Percentiles rank a stretch among this genome's conserved stretches.
phyloP scores from a whole-genome alignment of 2,113 vertebrate species.

The Chelonoidis abingdonii region DNA sequence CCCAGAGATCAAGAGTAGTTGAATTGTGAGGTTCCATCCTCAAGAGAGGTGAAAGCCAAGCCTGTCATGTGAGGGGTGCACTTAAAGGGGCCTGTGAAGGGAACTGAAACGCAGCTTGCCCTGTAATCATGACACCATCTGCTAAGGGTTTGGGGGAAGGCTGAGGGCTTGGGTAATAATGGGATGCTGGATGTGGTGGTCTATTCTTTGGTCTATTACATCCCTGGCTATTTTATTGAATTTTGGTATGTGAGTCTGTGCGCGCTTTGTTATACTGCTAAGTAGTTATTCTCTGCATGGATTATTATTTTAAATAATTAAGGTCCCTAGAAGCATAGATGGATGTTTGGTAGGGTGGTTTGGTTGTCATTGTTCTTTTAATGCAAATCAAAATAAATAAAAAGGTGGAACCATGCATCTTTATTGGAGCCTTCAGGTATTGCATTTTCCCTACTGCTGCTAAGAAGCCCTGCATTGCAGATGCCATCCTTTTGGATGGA shows the following conservation, averaged over 20 bases:
- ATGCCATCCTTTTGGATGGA: background rate
- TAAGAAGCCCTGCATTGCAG: background rate
- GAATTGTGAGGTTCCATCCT: background rate
- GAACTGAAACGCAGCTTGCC: no score
- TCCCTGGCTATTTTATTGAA: no score
- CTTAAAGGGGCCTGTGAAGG: background rate
- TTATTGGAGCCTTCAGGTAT: background rate
- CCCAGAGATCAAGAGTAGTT: background rate
- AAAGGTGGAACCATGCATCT: background rate
- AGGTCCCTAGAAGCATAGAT: background rate
- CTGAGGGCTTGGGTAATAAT: background rate
- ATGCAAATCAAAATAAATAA: background rate
- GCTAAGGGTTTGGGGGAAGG: background rate
- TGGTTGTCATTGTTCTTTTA: background rate
- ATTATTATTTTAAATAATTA: slow-evolving; percentile 3
- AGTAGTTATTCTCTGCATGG: background rate
- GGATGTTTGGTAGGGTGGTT: background rate
- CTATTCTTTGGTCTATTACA: no score
- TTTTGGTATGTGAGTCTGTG: background rate
- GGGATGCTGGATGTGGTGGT: background rate
- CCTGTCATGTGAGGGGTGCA: background rate
- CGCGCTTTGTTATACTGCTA: background rate
- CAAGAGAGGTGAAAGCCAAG: background rate
- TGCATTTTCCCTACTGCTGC: background rate
- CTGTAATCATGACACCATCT: no score